Percentiles rank a stretch among this genome's conserved stretches.
Conservation (phyloP, 30 jellyfish, hydroid and myxozoan genomes). For the Mastigias papua region DNA sequence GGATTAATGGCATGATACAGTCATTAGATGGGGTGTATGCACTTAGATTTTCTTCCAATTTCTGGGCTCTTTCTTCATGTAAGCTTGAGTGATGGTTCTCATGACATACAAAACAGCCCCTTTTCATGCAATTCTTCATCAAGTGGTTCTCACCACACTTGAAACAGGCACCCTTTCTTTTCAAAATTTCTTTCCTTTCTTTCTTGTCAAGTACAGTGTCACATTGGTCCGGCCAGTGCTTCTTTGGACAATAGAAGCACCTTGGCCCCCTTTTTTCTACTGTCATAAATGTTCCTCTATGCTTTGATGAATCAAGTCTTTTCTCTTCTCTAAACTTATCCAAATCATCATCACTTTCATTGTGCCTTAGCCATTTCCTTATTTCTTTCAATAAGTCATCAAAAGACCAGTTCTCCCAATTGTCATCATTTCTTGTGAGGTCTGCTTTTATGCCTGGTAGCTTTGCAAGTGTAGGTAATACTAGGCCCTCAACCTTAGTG, state of each 20-base stretch:
- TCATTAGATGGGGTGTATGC: slow-evolving; percentile 42
- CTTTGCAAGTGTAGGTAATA: slow-evolving; percentile 37
- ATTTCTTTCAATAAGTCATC: slow-evolving; percentile 40
- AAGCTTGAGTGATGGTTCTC: slow-evolving; percentile 66
- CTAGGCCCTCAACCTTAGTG: slow-evolving; percentile 35
- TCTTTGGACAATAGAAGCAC: slow-evolving; percentile 59
- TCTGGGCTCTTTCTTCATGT: slow-evolving; percentile 57
- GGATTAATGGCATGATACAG: slow-evolving; percentile 59
- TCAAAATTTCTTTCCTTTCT: slow-evolving; percentile 49
- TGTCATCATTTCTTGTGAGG: slow-evolving; percentile 59
- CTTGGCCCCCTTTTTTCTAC: slow-evolving; percentile 35
- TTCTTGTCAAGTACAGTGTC: slow-evolving; percentile 19
- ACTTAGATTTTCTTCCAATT: slow-evolving; percentile 9
- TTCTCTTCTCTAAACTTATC: slow-evolving; percentile 4
- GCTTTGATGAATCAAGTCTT: not conserved
- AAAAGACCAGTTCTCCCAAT: slow-evolving; percentile 49
- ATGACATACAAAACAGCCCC: slow-evolving; percentile 56
- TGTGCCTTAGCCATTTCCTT: slow-evolving; percentile 50
- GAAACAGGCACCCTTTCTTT: slow-evolving; percentile 48
- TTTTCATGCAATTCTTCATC: slow-evolving; percentile 39
- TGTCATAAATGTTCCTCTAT: slow-evolving; percentile 25
- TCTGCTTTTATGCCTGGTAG: slow-evolving; percentile 55
- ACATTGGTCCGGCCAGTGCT: slow-evolving; percentile 73
- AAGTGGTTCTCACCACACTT: slow-evolving; percentile 60
- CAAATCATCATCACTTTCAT: slow-evolving; percentile 23